phyloP scores from a whole-genome alignment of 2,113 vertebrate genomes.

The Percopsis transmontana region DNA sequence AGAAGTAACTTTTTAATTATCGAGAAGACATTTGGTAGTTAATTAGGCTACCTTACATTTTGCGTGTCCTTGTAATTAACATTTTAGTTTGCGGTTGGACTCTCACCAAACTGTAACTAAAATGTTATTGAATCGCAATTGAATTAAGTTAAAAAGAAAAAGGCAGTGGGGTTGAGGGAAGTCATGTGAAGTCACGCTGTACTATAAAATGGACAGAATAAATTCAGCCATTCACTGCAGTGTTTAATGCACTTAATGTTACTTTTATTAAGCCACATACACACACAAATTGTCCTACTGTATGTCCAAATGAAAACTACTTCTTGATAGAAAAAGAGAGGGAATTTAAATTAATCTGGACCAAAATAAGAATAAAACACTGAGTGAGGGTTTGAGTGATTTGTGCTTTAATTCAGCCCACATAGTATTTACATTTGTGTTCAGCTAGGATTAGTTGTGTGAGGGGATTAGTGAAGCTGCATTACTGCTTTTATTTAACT shows the following conservation, averaged over 20 bases:
- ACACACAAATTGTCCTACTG: neutral
- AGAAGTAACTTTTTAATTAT: slow-evolving; percentile 25
- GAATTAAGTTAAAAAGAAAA: too few relatives aligned
- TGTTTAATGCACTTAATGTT: too few relatives aligned
- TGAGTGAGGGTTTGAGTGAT: slow-evolving; percentile 72
- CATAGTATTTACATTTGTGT: slow-evolving; percentile 74
- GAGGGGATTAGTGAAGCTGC: slow-evolving; percentile 79
- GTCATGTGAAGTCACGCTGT: too few relatives aligned
- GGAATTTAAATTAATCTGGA: slow-evolving; percentile 64
- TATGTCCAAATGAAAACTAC: neutral
- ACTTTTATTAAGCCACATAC: neutral
- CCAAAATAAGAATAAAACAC: slow-evolving; percentile 67
- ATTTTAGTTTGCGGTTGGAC: slow-evolving; percentile 3
- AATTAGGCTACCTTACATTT: slow-evolving; percentile 22
- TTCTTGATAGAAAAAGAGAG: slow-evolving; percentile 35
- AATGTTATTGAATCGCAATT: neutral
- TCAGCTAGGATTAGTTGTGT: slow-evolving; percentile 75
- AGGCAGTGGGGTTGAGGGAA: too few relatives aligned
- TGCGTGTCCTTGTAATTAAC: slow-evolving; percentile 13
- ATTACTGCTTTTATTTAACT: slow-evolving; percentile 78
- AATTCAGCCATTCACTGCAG: too few relatives aligned
- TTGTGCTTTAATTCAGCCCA: slow-evolving; percentile 70
- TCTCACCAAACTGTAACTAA: neutral
- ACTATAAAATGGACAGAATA: too few relatives aligned
- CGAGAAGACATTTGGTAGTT: slow-evolving; percentile 8